Conservation (phyloP, 2,113 vertebrate genomes). For the Phycodurus eques region DNA sequence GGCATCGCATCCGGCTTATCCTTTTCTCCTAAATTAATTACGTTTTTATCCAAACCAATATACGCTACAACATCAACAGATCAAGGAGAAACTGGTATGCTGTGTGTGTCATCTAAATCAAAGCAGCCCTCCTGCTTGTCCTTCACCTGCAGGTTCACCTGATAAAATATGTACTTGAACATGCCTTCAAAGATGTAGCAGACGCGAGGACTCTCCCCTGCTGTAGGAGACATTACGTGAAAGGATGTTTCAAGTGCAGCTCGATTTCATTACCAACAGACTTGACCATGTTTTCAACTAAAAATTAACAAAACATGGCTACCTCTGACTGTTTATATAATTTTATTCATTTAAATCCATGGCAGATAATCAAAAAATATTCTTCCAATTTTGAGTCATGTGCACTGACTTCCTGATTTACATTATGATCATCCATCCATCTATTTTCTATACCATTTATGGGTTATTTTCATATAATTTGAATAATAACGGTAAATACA, state of each 20-base stretch:
- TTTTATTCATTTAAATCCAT: neutral
- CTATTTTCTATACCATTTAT: too few species aligned
- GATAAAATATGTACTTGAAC: constrained; percentile 8
- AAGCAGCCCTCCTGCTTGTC: constrained; percentile 22
- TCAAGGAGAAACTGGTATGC: constrained; percentile 14
- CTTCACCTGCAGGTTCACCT: constrained; percentile 24
- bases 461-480: too few species aligned
- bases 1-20: too few species aligned
- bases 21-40: too few species aligned
- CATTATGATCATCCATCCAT: too few species aligned
- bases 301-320: neutral
- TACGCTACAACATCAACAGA: neutral
- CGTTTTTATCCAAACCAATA: too few species aligned
- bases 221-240: constrained; percentile 3
- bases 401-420: neutral
- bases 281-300: neutral
- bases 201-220: neutral
- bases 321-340: neutral
- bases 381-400: neutral
- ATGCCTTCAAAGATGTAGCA: constrained; percentile 16
- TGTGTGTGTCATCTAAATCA: constrained; percentile 22
- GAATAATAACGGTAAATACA: too few species aligned
- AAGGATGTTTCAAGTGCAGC: constrained; percentile 14
- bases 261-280: constrained; percentile 3
- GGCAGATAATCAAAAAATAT: neutral